Base-by-base conservation (phyloP, 2,797 vertebrate species). In the Pangasius krempfi region DNA sequence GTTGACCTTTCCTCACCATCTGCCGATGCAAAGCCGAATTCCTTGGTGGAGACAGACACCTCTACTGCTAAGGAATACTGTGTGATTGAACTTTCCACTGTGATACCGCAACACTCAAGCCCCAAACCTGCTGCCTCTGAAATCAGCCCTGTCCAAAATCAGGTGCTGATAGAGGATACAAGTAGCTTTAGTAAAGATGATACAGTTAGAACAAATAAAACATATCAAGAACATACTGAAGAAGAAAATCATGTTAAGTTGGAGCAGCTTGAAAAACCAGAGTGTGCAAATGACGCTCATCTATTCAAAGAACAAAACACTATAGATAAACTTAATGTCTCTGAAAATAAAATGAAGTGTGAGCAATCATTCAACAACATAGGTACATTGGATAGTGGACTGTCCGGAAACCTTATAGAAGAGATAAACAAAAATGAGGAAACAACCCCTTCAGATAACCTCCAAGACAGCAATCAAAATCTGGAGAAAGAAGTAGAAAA, bases 401-500 rank as follows among this genome's bases (percentile, higher is more conserved):
- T 47, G 18, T 52, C 40, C 60, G 84, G 37, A 40, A 54, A 6
- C n/a, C 33, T 58, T 81, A 56, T 22, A 66, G 50, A 80, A 60
- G 52, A 79, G 13, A 83, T 73, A 33, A 72, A 82, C 56, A 72
- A 1, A 80, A 56, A 85, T 37, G 27, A 84, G 75, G 88, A 89
- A 44, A 88, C 78, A 90, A 27, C 83, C 25, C 79, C 81, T 89
- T 66, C 30, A n/a, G 89, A 56, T 81, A 78, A 91, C 66, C 37
- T 92, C 79, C 72, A 88, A 60, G 7, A 1, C 44, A 79, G 22
- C 84, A 20, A 88, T 85, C 47, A 62, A 85, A 70, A 84, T 37
- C 3, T 88, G 91, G n/a, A 87, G 90, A 89, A 92, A 83, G 52
- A 88, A 89, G 33, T 78, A 76, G 86, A 70, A 64, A 84, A 89